phyloP scores from a whole-genome alignment of 2,797 vertebrate genomes.

The Coendou prehensilis region DNA sequence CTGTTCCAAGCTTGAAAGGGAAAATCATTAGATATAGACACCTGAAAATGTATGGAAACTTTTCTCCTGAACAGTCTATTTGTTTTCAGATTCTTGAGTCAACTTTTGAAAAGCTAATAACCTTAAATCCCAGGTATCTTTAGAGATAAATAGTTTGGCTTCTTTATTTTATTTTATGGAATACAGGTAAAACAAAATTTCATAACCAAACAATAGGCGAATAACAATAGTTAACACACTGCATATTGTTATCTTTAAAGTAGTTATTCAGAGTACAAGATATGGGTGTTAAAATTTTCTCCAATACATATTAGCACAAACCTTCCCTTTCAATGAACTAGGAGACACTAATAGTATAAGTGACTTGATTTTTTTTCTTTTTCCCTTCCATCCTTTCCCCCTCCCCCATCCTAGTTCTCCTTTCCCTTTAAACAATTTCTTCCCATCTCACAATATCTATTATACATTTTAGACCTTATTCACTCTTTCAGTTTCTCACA shows the following conservation, averaged over 20 bases:
- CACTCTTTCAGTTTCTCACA: too few species aligned
- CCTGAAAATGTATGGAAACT: neutral
- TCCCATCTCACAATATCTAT: neutral
- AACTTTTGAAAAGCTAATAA: neutral
- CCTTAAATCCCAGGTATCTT: neutral
- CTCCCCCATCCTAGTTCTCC: neutral
- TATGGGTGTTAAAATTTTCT: neutral
- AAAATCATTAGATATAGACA: neutral
- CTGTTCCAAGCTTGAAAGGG: neutral
- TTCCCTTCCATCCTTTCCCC: neutral
- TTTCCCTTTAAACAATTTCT: neutral
- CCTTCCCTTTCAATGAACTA: neutral
- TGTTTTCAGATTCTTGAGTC: neutral
- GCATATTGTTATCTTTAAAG: neutral
- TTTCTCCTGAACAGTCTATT: neutral
- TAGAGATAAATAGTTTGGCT: neutral
- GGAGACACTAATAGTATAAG: neutral
- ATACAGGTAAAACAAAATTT: neutral
- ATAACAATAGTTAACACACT: neutral
- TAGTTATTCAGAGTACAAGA: neutral
- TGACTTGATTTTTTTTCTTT: neutral
- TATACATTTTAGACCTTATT: neutral
- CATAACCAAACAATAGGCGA: neutral
- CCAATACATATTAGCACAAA: neutral
- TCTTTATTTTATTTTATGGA: neutral